Base-by-base conservation (phyloP, 2,113 vertebrate genomes). In the Laterallus jamaicensis region DNA sequence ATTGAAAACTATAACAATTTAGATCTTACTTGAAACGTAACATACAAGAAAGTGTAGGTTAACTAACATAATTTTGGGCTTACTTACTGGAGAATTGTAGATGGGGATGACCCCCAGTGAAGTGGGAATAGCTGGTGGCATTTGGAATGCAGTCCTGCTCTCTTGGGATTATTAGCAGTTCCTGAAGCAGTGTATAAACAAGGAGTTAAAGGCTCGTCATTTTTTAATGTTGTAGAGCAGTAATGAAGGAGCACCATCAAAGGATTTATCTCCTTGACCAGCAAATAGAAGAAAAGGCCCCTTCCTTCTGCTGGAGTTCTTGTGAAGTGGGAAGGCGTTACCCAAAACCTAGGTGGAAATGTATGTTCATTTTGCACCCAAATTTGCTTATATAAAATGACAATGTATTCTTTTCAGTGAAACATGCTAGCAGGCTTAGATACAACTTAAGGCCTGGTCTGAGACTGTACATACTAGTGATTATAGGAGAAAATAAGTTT, bases 171-270 rank as follows among this genome's bases (percentile, higher is more conserved):
- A 71, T 60, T 42, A 59, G 90, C 21, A 74, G 12, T 81, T 82
- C 71, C 60, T 81, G 67, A 92, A 59, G 24, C 9, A 32, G 56
- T 92, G 78, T 88, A 49, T 92, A 87, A 95, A 68, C 25, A 81
- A 73, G n/a, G 37, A 74, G 22, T 63, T 91, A 88, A 82, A 90
- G 28, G 42, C 42, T 80, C 25, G 7, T 78, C 6, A 84, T 58
- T 92, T 93, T 40, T 82, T 3, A 59, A 82, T 25, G 15, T 54
- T 94, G 85, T 58, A 76, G 21, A 86, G 70, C 29, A 9, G 31
- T 76, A 56, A 63, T 56, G 35, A 56, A 16, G 35, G 42, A 82
- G 62, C 6, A 49, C 8, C 11, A 86, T n/a, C n/a, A 37, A 70
- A 91, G 5, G 4, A 67, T 20, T 54, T 73, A 12, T 2, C 25